Evolutionary conservation across 2,888 invertebrate species (phyloP).

Genomic region (Perizoma flavofasciatum): DNA sequence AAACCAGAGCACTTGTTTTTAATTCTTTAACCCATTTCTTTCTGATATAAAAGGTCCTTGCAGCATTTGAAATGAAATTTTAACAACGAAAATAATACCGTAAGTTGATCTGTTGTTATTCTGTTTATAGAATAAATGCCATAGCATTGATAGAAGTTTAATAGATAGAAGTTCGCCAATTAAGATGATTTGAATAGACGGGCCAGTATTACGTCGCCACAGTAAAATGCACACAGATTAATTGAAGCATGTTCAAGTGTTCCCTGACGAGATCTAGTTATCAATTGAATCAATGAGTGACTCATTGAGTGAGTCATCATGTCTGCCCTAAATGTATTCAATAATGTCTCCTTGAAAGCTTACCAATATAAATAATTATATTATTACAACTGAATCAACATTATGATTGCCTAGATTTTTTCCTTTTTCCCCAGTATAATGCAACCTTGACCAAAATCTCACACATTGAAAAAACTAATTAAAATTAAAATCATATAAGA

Average conservation of each 20-base stretch:
- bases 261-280: constrained; percentile 19
- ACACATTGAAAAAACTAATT: neutral
- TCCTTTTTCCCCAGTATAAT: neutral
- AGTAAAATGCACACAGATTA: constrained; percentile 21
- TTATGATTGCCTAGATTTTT: neutral
- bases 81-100: too few species aligned
- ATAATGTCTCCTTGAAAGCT: constrained; percentile 48
- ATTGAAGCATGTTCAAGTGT: constrained; percentile 12
- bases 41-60: too few species aligned
- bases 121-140: too few species aligned
- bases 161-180: constrained; percentile 7
- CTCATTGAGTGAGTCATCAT: constrained; percentile 47
- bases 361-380: constrained; percentile 14
- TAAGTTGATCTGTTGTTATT: too few species aligned
- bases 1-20: too few species aligned
- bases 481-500: neutral
- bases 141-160: too few species aligned
- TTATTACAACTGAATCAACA: neutral
- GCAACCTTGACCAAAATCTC: neutral
- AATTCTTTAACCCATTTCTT: too few species aligned
- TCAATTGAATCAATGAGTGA: constrained; percentile 56
- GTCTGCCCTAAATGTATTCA: constrained; percentile 47
- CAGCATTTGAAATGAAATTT: too few species aligned
- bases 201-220: constrained; percentile 11
- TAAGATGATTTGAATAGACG: constrained; percentile 20